phyloP scores from a whole-genome alignment of 2,113 vertebrate species.

The Myotis brandtii region DNA sequence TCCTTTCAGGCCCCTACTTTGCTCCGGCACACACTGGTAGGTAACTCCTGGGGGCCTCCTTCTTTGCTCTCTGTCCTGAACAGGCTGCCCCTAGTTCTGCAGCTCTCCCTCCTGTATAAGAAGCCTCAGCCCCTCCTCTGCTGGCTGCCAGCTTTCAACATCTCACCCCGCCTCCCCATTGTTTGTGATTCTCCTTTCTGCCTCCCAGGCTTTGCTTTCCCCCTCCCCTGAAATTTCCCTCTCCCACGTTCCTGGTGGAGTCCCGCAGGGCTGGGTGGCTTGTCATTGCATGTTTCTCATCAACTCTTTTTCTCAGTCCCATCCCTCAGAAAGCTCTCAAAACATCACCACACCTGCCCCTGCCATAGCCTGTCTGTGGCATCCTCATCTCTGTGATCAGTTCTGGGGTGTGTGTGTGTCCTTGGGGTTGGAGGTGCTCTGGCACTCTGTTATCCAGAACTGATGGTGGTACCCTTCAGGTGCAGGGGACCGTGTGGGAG shows the following conservation, averaged over 20 bases:
- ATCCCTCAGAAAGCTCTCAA: constrained; percentile 68
- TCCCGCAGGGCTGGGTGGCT: constrained; percentile 68
- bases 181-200: constrained; percentile 37
- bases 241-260: constrained; percentile 59
- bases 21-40: not conserved
- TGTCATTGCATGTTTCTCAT: constrained; percentile 68
- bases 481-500: not conserved
- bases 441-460: not conserved
- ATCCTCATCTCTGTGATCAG: not conserved
- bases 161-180: constrained; percentile 63
- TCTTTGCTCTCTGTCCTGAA: not conserved
- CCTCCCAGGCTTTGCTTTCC: constrained; percentile 53
- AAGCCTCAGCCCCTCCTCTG: constrained; percentile 62
- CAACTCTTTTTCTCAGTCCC: constrained; percentile 54
- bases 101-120: constrained; percentile 18
- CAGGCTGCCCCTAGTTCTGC: not conserved
- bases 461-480: not conserved
- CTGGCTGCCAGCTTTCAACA: constrained; percentile 57
- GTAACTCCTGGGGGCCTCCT: not conserved
- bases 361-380: not conserved
- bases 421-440: not conserved
- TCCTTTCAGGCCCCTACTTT: not conserved
- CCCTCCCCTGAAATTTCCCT: constrained; percentile 63
- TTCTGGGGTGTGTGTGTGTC: not conserved
- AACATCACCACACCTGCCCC: constrained; percentile 65